phyloP scores from a whole-genome alignment of 2,888 invertebrate genomes.

The Schizaphis graminum region DNA sequence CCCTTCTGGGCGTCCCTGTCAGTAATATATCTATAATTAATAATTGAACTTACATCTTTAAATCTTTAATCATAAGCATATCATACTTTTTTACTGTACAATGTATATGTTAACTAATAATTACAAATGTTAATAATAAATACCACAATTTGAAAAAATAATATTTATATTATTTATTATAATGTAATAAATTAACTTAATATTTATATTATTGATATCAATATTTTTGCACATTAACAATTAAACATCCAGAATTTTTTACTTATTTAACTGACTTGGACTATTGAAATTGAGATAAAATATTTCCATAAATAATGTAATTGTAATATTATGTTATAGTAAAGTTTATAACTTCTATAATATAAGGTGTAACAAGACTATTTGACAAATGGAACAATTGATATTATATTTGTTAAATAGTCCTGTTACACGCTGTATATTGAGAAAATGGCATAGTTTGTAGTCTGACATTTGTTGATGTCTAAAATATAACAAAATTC shows the following conservation, averaged over 20 bases:
- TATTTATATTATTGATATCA: not conserved
- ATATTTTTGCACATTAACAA: not conserved
- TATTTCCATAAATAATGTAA: not conserved
- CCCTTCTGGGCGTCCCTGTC: too few relatives aligned
- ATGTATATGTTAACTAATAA: not conserved
- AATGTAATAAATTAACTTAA: not conserved
- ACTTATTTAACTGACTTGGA: not conserved
- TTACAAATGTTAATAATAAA: not conserved
- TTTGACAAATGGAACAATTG: too few relatives aligned
- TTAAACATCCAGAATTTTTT: not conserved
- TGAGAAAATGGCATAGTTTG: not conserved
- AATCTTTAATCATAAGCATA: too few relatives aligned
- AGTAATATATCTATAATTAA: too few relatives aligned
- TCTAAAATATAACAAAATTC: not conserved
- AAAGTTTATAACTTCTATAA: not conserved
- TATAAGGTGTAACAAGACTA: too few relatives aligned
- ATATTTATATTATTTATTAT: not conserved
- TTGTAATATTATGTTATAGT: too few relatives aligned
- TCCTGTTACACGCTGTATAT: too few relatives aligned
- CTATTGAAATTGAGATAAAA: not conserved
- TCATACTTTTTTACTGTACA: not conserved
- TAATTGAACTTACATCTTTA: not conserved
- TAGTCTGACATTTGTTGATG: not conserved
- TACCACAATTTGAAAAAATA: not conserved
- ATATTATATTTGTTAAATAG: too few relatives aligned